Conservation (phyloP, 2,113 vertebrate species). For the Ophthalmolycus amberensis region DNA sequence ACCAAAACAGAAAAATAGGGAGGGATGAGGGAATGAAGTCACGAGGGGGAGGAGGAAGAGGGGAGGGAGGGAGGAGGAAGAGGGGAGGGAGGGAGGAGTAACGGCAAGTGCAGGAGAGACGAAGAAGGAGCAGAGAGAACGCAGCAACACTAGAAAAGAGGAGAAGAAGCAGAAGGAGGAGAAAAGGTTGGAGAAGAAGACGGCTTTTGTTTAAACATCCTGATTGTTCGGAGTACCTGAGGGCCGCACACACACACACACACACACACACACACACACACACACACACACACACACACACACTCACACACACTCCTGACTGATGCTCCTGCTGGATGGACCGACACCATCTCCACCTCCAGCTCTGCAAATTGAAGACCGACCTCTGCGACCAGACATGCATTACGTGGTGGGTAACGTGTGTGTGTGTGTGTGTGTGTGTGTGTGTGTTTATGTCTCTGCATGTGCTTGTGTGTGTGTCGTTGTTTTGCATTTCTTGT, state of each 20-base stretch:
- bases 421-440: constrained; percentile 2
- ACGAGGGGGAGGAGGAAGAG: constrained; percentile 28
- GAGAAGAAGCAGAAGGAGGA: background rate
- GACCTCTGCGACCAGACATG: constrained; percentile 70
- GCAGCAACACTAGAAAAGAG: constrained; percentile 5
- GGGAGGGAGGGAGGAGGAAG: constrained; percentile 40
- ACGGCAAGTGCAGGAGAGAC: constrained; percentile 48
- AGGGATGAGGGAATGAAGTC: constrained; percentile 42
- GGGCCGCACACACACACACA: constrained; percentile 8
- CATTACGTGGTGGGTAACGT: constrained; percentile 66
- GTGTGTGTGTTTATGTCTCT: background rate
- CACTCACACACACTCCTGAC: constrained; percentile 25
- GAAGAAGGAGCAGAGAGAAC: constrained; percentile 8
- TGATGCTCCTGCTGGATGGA: constrained; percentile 75
- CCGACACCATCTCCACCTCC: constrained; percentile 1
- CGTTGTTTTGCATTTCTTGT: background rate
- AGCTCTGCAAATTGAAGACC: constrained; percentile 53
- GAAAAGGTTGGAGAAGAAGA: background rate
- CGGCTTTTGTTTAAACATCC: background rate
- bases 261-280: constrained; percentile 28
- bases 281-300: constrained; percentile 18
- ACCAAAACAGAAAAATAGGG: constrained; percentile 36
- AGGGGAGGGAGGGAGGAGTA: constrained; percentile 26
- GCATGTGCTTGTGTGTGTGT: constrained; percentile 10
- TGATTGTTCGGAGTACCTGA: constrained; percentile 29